Base-by-base conservation (phyloP, 2,113 vertebrate species). In the Chaetura pelagica region DNA sequence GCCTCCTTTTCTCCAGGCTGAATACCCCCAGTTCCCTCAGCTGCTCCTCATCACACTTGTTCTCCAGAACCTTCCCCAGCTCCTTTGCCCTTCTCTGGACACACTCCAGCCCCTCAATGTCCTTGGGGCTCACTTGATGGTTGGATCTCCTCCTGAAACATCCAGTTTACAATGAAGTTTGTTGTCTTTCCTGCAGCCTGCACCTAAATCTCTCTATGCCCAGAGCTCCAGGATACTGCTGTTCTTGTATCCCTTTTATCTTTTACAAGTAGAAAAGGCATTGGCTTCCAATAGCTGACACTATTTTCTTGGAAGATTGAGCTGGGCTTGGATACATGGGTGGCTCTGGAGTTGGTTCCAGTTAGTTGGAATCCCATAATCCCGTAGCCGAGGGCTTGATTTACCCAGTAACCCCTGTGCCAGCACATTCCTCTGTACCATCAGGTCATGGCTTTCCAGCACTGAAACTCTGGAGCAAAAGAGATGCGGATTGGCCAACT, bases 201-300 rank as follows among this genome's bases (percentile, higher is more conserved):
- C 5, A 1, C 27, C 55, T 21, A 52, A 24, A 12, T 24, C 38
- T 35, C 21, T 17, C 27, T 30, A 32, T 11, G 44, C 72, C 30
- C 42, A 30, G 72, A 38, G 76, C 85, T 63, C 4, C 13, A 15
- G 22, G 51, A 2, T 14, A 5, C 18, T 12, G 19, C 86, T 54
- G 1, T 5, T 0, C 5, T 30, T 26, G n/a, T 22, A 17, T 12
- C 90, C 29, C 6, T 15, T 8, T 2, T 6, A 2, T 1, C 16
- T 58, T 44, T 22, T 46, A 9, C 2, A 17, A 23, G 38, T 8
- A 7, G 12, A 9, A 4, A 29, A 42, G 1, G 3, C 69, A 10
- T 26, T 4, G 1, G 12, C 7, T 54, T n/a, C n/a, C 34, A 2
- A 0, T 2, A 20, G 86, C 40, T 61, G 46, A 34, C 27, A 0